These are phyloP conservation scores for Listrodromus nycthemerus DNA, from an alignment of 2,888 invertebrate species.

Conservation along the genomic window DNA sequence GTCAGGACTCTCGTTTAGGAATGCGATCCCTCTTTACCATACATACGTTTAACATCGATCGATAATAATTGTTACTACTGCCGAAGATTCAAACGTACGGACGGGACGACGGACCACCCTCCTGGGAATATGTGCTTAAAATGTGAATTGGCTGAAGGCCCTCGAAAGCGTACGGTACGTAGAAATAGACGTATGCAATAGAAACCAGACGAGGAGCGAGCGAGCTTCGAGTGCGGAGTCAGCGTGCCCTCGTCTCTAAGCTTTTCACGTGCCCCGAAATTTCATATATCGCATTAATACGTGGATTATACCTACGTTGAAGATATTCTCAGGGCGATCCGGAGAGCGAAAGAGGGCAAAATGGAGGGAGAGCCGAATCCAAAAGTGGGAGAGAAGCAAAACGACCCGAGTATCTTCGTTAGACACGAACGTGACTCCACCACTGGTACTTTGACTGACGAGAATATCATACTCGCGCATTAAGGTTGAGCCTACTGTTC, in stretches of 20 bases:
- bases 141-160: conserved; percentile 72
- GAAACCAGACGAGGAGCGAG: not conserved
- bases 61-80: conserved; percentile 69
- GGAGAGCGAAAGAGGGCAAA: conserved; percentile 9
- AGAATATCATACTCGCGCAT: conserved; percentile 22
- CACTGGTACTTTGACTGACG: conserved; percentile 46
- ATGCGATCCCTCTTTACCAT: conserved; percentile 42
- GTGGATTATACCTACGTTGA: conserved; percentile 67
- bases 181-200: not conserved
- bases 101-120: conserved; percentile 36
- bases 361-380: conserved; percentile 5
- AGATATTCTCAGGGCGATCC: conserved; percentile 55
- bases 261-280: conserved; percentile 73
- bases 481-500: conserved; percentile 21
- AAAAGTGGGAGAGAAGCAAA: conserved; percentile 21
- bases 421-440: conserved; percentile 76
- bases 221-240: conserved; percentile 63
- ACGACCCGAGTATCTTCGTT: conserved; percentile 67
- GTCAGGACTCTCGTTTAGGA: not conserved
- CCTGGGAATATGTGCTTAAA: conserved; percentile 71
- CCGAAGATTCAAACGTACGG: conserved; percentile 51
- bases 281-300: conserved; percentile 76
- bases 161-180: conserved; percentile 20
- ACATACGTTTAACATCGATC: conserved; percentile 65
- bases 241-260: conserved; percentile 71